phyloP scores from a whole-genome alignment of 2,113 vertebrate species.

The Colistium nudipinnis region DNA sequence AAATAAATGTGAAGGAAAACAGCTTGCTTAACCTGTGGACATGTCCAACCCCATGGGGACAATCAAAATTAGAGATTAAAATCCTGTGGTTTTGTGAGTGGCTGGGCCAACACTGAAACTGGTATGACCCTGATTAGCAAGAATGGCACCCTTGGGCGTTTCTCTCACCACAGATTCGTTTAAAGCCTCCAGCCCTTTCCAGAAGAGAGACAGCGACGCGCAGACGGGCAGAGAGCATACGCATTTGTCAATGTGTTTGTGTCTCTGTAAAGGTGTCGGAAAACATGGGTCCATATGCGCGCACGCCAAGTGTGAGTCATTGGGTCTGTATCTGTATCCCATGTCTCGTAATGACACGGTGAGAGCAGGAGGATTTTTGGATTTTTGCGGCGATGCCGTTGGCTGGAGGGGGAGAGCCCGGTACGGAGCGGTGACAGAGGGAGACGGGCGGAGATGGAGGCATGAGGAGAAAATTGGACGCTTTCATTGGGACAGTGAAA shows the following conservation, averaged over 20 bases:
- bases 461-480: not conserved
- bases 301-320: conserved; percentile 34
- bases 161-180: conserved; percentile 49
- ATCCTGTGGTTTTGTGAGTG: conserved; percentile 37
- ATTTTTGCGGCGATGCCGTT: conserved; percentile 7
- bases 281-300: conserved; percentile 19
- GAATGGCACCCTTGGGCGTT: conserved; percentile 59
- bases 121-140: conserved; percentile 59
- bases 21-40: conserved; percentile 29
- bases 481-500: not conserved
- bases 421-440: not conserved
- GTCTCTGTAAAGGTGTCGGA: conserved; percentile 19
- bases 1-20: conserved; percentile 42
- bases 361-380: not conserved
- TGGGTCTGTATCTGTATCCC: conserved; percentile 7
- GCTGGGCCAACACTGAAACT: conserved; percentile 45
- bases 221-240: not conserved
- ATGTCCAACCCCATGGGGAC: not conserved
- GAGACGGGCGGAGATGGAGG: not conserved
- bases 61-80: conserved; percentile 44
- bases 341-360: conserved; percentile 22
- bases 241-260: conserved; percentile 34
- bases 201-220: not conserved
- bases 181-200: conserved; percentile 31
- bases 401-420: not conserved